Evolutionary conservation across 2,113 vertebrate species (phyloP), one percentile per base, ranked within the genome.

Genomic region (Crotophaga sulcirostris): DNA sequence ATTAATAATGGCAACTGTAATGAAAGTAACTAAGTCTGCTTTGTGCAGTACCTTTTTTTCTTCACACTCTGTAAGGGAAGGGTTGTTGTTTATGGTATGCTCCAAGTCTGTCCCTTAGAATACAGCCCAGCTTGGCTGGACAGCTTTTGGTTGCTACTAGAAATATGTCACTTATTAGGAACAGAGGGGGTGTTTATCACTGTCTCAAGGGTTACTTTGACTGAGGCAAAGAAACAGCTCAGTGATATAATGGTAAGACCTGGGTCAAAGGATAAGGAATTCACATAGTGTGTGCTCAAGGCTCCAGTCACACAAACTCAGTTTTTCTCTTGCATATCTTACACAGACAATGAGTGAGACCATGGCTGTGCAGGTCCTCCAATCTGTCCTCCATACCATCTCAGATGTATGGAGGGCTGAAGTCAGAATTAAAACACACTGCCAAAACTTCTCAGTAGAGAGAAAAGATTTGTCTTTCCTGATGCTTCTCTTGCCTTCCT

Each of bases 131-230:
- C 83, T 84, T 92, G 76, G 60, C 92, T 86, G 93, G 91, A 91
- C 36, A 55, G 85, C 60, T 94, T 94, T 94, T 88, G 93, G 85
- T 90, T 96, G 87, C 88, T 96, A 94, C 94, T 81, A 68, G 85
- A 95, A 95, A 90, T 90, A 86, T 84, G 92, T 95, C 88, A 96
- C 96, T 96, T 96, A 93, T 81, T 95, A 92, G 83, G 88, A 95
- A 67, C 89, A 97, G 94, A 78, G 94, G 72, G 42, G 76, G 93
- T 93, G 93, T 95, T 97, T 96, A 89, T 94, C 93, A 90, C 80
- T 89, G 95, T 95, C 94, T 96, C 75, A 88, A 70, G 85, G 72
- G 88, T 88, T 95, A 66, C 87, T 84, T 70, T 89, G 92, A 73
- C 88, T 90, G 88, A 94, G 73, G 64, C 7, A 0, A 84, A 92